Evolutionary conservation across 2,888 invertebrate genomes (phyloP), one percentile per base, ranked within the genome.

Genomic region (Gibbula magus): DNA sequence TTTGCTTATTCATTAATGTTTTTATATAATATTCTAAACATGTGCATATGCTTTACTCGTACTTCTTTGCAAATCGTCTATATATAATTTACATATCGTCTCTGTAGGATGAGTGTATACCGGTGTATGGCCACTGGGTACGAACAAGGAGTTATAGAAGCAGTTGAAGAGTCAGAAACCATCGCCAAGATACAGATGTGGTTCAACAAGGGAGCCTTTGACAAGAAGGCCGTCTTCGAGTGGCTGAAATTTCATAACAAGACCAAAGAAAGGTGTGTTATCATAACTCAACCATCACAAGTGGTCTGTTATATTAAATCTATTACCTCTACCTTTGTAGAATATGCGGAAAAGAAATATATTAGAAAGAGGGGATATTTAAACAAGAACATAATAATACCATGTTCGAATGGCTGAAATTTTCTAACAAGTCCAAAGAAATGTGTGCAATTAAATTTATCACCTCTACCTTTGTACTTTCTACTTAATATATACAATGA

Each of bases 171-270:
- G 90, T 96, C 98, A 0, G 96, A 97, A 92, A 98, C 98, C 0
- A 97, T 98, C 83, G 98, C 98, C 75, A 97, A 97, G 93, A 98
- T 98, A 87, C 98, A 98, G 94, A 97, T 97, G 91, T 96, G 96
- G 90, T 96, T 96, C 88, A 73, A 78, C 7, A 22, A 16, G 13
- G 77, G 56, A 4, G 51, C 94, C 25, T 94, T 89, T 92, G 94
- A 91, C 88, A 97, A 96, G 92, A 96, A 96, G n/a, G 96, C 96
- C 20, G 94, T 98, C 77, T 95, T 96, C 95, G 96, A 97, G 88
- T 98, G 98, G 98, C 94, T 98, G 0, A 96, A 96, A 88, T 96
- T 96, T 88, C 95, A 97, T 25, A 81, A 85, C 52, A 75, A 75
- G 16, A 79, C 77, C n/a, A 79, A 79, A 1, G 82, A 84, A 61